Base-by-base conservation (phyloP, 2,888 invertebrate species). In the Ornithoptera alexandrae region DNA sequence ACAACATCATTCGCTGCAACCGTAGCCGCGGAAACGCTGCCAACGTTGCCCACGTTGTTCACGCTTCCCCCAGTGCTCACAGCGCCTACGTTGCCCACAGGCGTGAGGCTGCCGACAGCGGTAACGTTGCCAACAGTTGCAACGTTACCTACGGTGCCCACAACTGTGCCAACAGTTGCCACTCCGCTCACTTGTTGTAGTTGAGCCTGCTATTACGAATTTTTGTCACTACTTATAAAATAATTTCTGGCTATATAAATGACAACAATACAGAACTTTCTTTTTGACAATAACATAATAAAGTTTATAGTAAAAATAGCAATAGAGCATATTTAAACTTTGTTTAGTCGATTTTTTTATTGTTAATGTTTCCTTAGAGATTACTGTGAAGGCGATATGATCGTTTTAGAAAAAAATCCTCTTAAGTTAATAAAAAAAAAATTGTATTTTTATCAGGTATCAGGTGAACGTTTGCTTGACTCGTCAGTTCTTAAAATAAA, bases 151-250 rank as follows among this genome's bases (percentile, higher is more conserved):
- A 76, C 77, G 10, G 59, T n/a, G 5, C 66, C 50, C 61, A 69
- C 74, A 2, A 84, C 83, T 15, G 78, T 76, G n/a, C 82, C 81
- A 63, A 87, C 83, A 24, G 76, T 79, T 2, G 82, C 81, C 30
- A 85, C 81, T 64, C 77, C 84, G 68, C 86, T 88, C 50, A 90
- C 89, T 85, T 91, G 94, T 79, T 96, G 95, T 65, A 95, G 86
- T 80, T 96, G 95, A 64, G 95, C 94, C 91, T 96, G 95, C 95
- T 95, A 78, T 69, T 61, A 76, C 18, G 72, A 74, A 72, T 61
- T 64, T 61, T 42, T 17, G 50, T 71, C 62, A 67, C 64, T 58
- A 36, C 20, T 10, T 24, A 15, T 58, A 58, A n/a, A 7, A 53
- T n/a, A 53, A 53, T 53, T 46, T 46, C 46, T 3, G 15, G 1